Evolutionary conservation across 2,797 vertebrate genomes (phyloP), one percentile per base, ranked within the genome.

Genomic region (Catharus ustulatus): DNA sequence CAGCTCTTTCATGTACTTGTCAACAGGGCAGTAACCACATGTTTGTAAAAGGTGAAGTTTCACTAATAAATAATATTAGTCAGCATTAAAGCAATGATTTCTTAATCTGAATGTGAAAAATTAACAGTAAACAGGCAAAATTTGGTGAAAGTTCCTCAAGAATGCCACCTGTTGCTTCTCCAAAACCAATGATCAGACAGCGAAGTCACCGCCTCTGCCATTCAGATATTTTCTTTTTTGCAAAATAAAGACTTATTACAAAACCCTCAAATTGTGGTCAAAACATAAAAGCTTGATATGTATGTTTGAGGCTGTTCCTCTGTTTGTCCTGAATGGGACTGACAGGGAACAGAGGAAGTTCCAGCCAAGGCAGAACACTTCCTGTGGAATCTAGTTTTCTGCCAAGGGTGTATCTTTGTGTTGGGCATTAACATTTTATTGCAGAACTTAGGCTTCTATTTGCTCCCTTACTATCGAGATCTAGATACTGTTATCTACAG

Each of bases 381-480:
- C 81, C 64, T 79, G 69, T 30, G 74, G 36, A 68, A 73, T 43
- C 29, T 8, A 16, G n/a, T n/a, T 87, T 82, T 76, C 55, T 43
- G 57, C 81, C 77, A 74, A 68, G 52, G 38, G 6, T 32, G 23
- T 72, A 57, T 71, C 67, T 91, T 63, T 84, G 46, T 21, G 29
- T 81, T 93, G 92, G 30, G 61, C 62, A 90, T 81, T 68, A 72
- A 61, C 57, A 84, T 78, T 93, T 80, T 73, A 81, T 16, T 90
- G 73, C 79, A 88, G 38, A 86, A 81, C 26, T 54, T 0, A 51
- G 55, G 17, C 15, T 77, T 67, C 83, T 49, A 48, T 78, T 86
- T 94, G 29, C 82, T 80, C 62, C 55, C 15, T 48, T 51, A 54
- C 40, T 86, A 73, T 22, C 1, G 1, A 82, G 80, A 91, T 62